Evolutionary conservation across 1,140 invertebrate species (phyloP).

Genomic region (Neuroterus valhalla): DNA sequence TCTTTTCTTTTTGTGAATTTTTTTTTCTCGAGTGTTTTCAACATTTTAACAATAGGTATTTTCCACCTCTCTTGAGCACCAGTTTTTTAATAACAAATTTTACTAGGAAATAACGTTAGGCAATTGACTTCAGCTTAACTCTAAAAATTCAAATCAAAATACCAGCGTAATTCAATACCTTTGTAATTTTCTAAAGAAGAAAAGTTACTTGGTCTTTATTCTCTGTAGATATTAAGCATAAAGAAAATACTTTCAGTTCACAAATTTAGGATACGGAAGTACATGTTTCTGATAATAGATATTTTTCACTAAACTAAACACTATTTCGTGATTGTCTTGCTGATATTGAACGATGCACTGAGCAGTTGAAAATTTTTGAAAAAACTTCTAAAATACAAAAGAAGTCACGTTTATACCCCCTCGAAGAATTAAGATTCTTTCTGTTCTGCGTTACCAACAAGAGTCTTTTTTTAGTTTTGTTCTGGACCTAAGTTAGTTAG

Average conservation of each 20-base stretch:
- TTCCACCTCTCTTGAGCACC: conserved; percentile 13
- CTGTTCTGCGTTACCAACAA: too few relatives aligned
- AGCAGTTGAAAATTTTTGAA: not conserved
- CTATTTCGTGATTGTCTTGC: conserved; percentile 39
- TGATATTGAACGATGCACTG: not conserved
- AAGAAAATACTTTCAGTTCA: conserved; percentile 18
- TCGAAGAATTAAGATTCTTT: too few relatives aligned
- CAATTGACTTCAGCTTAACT: conserved; percentile 8
- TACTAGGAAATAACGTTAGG: not conserved
- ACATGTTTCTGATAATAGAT: not conserved
- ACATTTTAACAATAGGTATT: not conserved
- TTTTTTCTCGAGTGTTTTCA: not conserved
- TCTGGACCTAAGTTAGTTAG: too few relatives aligned
- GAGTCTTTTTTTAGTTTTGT: too few relatives aligned
- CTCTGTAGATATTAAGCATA: conserved; percentile 1
- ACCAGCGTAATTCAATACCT: not conserved
- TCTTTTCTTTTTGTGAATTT: not conserved
- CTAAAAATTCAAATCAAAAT: conserved; percentile 13
- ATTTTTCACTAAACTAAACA: conserved; percentile 12
- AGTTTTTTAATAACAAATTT: not conserved
- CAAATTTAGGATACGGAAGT: not conserved
- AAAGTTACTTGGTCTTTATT: not conserved
- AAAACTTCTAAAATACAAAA: too few relatives aligned
- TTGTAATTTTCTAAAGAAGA: not conserved
- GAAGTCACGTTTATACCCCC: too few relatives aligned